Base-by-base conservation (phyloP, 2,888 invertebrate species). In the Nebria brevicollis region DNA sequence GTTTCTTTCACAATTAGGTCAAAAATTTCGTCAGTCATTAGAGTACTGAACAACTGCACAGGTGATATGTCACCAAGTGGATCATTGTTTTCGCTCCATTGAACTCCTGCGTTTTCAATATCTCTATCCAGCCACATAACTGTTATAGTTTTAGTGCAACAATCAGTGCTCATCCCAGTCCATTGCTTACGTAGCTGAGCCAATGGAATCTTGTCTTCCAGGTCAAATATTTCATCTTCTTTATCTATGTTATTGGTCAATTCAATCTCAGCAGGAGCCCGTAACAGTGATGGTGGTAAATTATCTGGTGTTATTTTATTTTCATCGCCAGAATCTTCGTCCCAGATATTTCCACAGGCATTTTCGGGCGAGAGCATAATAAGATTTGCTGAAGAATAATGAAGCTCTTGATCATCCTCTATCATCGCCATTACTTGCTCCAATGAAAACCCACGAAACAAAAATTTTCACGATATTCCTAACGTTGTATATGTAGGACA, bases 301-400 rank as follows among this genome's bases (percentile, higher is more conserved):
- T 76, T 76, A 64, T 76, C 26, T 25, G 64, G 25, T 11, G 20
- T 13, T n/a, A 76, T 66, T 11, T 65, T 66, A n/a, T 76, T 34
- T 66, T 76, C 76, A 10, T 76, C 65, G n/a, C 76, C 76, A 65
- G 65, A 76, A 5, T 65, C 76, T 66, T 76, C 66, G 26, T 76
- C 65, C 64, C 3, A 66, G 11, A 26, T 64, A 26, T 65, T 26
- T 43, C 25, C 66, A 34, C 65, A 65, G 10, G 66, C 66, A 76
- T 64, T 65, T 65, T 76, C 65, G 3, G 54, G 76, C 10, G 66
- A 66, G 20, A 76, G 43, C 25, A 76, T 76, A 76, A 76, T 25
- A 26, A 76, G 11, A 34, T 64, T 26, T 76, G 20, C 41, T 20
- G 65, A 64, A 1, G 64, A 26, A 43, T 15, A 66, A 43, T 76